Conservation (phyloP, 2,888 invertebrate genomes). For the Spicauda simplicius region DNA sequence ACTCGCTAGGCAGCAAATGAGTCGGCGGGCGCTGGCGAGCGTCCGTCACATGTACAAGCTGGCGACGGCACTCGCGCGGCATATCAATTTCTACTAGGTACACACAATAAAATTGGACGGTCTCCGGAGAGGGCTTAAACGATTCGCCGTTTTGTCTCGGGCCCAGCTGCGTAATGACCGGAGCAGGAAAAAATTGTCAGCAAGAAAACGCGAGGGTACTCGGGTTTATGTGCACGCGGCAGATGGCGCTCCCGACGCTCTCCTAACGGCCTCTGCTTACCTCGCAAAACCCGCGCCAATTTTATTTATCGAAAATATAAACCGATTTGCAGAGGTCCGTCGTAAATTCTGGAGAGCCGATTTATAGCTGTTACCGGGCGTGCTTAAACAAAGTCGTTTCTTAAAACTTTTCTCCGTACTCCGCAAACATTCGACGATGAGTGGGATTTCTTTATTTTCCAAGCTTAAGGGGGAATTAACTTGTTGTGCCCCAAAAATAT, state of each 20-base stretch:
- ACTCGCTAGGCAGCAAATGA: conserved; percentile 62
- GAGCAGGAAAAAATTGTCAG: conserved; percentile 84
- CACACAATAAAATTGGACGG: conserved; percentile 84
- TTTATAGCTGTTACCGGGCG: conserved; percentile 81
- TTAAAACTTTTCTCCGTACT: conserved; percentile 64
- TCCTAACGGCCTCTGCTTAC: conserved; percentile 84
- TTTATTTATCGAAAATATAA: conserved; percentile 86
- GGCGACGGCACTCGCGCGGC: conserved; percentile 70
- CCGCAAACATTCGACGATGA: conserved; percentile 25
- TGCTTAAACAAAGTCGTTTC: conserved; percentile 78
- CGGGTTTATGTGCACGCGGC: conserved; percentile 80
- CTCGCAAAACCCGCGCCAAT: conserved; percentile 84
- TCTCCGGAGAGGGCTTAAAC: conserved; percentile 84
- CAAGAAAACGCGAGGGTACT: conserved; percentile 84
- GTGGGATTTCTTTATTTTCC: conserved; percentile 2
- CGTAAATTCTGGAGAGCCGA: conserved; percentile 81
- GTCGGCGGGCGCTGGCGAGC: conserved; percentile 41
- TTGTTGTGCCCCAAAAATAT: neutral
- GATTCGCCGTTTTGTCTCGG: conserved; percentile 85
- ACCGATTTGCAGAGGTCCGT: conserved; percentile 83
- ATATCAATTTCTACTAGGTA: conserved; percentile 83
- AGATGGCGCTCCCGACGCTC: conserved; percentile 63
- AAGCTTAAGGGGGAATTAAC: neutral
- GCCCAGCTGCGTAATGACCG: conserved; percentile 85
- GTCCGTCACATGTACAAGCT: conserved; percentile 62